phyloP scores from a whole-genome alignment of 2,797 vertebrate species.

The Antrozous pallidus region DNA sequence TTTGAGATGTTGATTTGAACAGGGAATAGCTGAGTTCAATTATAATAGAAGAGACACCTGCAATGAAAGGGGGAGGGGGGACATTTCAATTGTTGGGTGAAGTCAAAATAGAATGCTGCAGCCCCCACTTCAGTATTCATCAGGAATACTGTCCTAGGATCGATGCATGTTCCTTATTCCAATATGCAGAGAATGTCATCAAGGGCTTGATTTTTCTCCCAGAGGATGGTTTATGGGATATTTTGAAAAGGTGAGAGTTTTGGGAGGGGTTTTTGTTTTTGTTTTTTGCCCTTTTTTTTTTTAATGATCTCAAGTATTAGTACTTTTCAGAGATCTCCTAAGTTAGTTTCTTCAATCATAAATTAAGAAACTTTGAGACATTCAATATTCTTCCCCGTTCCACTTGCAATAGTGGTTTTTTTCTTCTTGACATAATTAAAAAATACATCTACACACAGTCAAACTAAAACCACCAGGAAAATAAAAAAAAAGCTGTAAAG shows the following conservation, averaged over 20 bases:
- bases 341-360: not conserved
- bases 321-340: not conserved
- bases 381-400: not conserved
- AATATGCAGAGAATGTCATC: not conserved
- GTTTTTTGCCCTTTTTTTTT: not conserved
- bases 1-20: not conserved
- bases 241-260: not conserved
- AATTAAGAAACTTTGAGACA: not conserved
- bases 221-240: not conserved
- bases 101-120: not conserved
- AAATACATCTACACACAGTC: not conserved
- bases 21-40: not conserved
- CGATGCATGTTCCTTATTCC: not conserved
- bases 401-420: not conserved
- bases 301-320: not conserved
- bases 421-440: not conserved
- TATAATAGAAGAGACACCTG: not conserved
- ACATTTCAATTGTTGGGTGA: not conserved
- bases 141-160: not conserved
- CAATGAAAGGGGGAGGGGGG: fast-evolving
- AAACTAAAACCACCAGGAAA: constrained; percentile 2
- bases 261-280: too few species aligned
- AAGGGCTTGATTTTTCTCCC: not conserved
- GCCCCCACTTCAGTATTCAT: not conserved
- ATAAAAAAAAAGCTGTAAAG: not conserved